phyloP scores from a whole-genome alignment of 2,888 invertebrate genomes.

The Sympetrum striolatum region DNA sequence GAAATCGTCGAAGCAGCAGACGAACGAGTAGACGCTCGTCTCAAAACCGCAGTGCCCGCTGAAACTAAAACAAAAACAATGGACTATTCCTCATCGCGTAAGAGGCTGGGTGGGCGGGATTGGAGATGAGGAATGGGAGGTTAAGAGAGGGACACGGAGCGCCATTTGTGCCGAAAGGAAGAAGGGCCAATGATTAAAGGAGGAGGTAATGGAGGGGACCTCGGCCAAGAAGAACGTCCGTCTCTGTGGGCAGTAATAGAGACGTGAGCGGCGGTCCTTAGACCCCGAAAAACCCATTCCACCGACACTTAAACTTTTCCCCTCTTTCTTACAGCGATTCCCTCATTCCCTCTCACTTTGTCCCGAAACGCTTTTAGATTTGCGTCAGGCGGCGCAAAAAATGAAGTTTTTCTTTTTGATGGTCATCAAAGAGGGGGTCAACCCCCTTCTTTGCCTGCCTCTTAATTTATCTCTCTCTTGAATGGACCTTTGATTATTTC shows the following conservation, averaged over 20 bases:
- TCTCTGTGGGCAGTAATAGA: slow-evolving; percentile 23
- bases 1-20: background rate
- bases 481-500: background rate
- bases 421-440: too few species aligned
- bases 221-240: background rate
- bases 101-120: background rate
- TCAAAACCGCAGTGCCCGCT: background rate
- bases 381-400: background rate
- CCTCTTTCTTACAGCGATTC: background rate
- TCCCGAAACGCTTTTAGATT: background rate
- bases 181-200: background rate
- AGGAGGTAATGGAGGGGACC: background rate
- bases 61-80: slow-evolving; percentile 16
- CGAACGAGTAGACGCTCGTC: background rate
- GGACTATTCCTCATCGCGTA: slow-evolving; percentile 1
- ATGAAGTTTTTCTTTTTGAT: background rate
- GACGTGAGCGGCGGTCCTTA: slow-evolving; percentile 33
- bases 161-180: background rate
- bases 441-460: background rate
- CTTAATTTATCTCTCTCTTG: background rate
- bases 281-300: background rate
- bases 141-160: background rate
- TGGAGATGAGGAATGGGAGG: background rate
- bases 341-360: background rate
- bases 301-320: background rate